Evolutionary conservation across 2,797 vertebrate species (phyloP), one percentile per base, ranked within the genome.

Genomic region (Enoplosus armatus): DNA sequence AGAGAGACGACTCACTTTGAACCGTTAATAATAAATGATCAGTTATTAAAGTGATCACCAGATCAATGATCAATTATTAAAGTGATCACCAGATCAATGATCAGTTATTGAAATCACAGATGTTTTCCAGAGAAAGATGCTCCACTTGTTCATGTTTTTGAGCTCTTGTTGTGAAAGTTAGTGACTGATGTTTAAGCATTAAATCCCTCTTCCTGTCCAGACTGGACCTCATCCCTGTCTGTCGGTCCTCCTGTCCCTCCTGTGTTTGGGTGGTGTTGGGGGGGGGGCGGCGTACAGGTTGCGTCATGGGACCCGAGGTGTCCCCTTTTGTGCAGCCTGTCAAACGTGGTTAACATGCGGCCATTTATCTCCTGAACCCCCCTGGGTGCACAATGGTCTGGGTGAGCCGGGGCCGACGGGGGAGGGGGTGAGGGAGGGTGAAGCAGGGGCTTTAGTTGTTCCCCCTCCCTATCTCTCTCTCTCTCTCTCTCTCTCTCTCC

Each of bases 291-390:
- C 35, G 83, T 81, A 54, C 84, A 88, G 95, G 93, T 95, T 97
- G 94, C 95, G 94, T 97, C 95, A 86, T 96, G 96, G 94, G 96
- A 97, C 96, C 96, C 95, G 96, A 96, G 96, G 97, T 97, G 96
- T 95, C 95, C 95, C 95, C 95, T 95, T 97, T 96, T 97, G 96
- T 97, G 94, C 93, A 91, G 95, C 96, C 96, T 97, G 97, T 97
- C 97, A 97, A 97, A 97, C 96, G 95, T 97, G 96, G 96, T 98
- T 98, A 98, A 96, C 96, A 94, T 94, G 94, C 94, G 86, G 95
- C 95, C 96, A 96, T 97, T 97, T 97, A 96, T 96, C 95, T 96
- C 93, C 93, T 92, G 95, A 96, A 92, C 94, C 95, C 95, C 94
- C 92, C 68, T 1, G 10, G 73, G 87, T 54, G 90, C 94, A 96